A percentile compares a stretch with the other conserved stretches of the same genome.
phyloP scores from a whole-genome alignment of 37 sponge, comb jelly and placozoan genomes.

The Mnemiopsis leidyi region DNA sequence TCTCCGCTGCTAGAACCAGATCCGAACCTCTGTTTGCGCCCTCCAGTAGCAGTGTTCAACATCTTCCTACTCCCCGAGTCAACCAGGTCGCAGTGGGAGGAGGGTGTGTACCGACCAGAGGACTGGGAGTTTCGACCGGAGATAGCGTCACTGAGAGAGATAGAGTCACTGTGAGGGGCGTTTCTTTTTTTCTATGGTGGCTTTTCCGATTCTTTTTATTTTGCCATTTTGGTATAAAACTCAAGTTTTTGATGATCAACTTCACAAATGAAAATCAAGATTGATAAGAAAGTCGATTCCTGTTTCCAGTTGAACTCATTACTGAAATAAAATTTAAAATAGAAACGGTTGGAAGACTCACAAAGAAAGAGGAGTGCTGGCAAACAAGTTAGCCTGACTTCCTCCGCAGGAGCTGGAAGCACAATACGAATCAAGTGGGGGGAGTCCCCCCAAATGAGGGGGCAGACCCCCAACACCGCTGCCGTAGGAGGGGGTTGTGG shows the following conservation, averaged over 20 bases:
- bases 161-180: too few relatives aligned
- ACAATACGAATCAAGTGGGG: neutral
- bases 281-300: too few relatives aligned
- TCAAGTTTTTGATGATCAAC: too few relatives aligned
- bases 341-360: too few relatives aligned
- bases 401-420: neutral
- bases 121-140: neutral
- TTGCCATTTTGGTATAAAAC: too few relatives aligned
- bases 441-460: neutral
- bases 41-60: neutral
- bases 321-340: too few relatives aligned
- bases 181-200: too few relatives aligned
- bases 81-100: neutral
- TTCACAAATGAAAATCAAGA: too few relatives aligned
- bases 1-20: neutral
- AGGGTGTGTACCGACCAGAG: neutral
- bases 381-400: slow-evolving; percentile 14
- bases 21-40: neutral
- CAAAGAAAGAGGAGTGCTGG: slow-evolving; percentile 4
- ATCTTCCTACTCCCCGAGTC: neutral
- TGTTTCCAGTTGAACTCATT: too few relatives aligned
- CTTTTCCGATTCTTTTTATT: too few relatives aligned
- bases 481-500: neutral
- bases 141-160: neutral
- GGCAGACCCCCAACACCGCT: neutral